These are phyloP conservation scores for Pollenia angustigena DNA, from an alignment of 2,888 invertebrate genomes.

Conservation along the genomic window DNA sequence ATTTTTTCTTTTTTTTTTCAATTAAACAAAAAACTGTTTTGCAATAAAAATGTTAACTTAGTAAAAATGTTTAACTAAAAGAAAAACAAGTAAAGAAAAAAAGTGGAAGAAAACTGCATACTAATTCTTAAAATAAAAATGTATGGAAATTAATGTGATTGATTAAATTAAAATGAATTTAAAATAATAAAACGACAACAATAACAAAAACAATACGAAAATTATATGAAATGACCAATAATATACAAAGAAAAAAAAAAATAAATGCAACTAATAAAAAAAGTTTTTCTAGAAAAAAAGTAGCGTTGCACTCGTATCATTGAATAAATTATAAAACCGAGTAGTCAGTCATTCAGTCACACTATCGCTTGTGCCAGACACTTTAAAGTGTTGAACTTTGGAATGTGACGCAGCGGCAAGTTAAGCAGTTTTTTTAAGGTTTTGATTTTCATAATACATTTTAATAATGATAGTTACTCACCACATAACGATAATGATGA, in stretches of 20 bases:
- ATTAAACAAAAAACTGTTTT: neutral
- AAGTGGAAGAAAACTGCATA: neutral
- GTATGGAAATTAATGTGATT: slow-evolving; percentile 37
- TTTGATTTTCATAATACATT: slow-evolving; percentile 19
- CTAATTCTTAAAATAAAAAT: neutral
- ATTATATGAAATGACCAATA: neutral
- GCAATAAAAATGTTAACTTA: neutral
- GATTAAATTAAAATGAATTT: slow-evolving; percentile 56
- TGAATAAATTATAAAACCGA: slow-evolving; percentile 16
- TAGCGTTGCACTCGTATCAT: slow-evolving; percentile 1
- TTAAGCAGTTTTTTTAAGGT: slow-evolving; percentile 10
- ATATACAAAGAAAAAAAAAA: neutral
- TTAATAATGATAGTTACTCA: slow-evolving; percentile 22
- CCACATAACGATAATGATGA: neutral
- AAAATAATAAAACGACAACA: slow-evolving; percentile 27
- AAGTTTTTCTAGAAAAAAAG: neutral
- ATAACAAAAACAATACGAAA: neutral
- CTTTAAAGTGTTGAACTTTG: slow-evolving; percentile 62
- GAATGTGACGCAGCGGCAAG: slow-evolving; percentile 57
- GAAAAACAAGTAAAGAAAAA: neutral
- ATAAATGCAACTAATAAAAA: neutral
- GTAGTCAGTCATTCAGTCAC: slow-evolving; percentile 23
- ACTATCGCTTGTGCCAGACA: slow-evolving; percentile 29
- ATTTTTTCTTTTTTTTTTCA: neutral
- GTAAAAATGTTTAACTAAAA: slow-evolving; percentile 14